phyloP scores from a whole-genome alignment of 2,888 invertebrate species.

The Ornithoptera alexandrae region DNA sequence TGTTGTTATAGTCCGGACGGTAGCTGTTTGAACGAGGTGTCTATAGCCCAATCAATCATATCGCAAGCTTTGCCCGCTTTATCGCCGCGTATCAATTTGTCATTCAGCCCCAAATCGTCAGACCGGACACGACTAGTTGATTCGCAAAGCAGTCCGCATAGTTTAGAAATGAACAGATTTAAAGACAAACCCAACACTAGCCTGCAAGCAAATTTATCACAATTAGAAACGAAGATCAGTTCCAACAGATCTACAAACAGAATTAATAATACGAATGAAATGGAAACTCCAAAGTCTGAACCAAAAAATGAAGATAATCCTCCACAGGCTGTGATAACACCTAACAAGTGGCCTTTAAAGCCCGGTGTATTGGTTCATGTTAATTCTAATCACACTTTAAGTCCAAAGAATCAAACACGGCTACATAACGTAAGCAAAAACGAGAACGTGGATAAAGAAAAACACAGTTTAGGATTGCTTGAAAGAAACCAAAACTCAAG shows the following conservation, averaged over 20 bases:
- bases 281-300: constrained; percentile 49
- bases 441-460: constrained; percentile 38
- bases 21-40: constrained; percentile 77
- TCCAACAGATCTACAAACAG: constrained; percentile 35
- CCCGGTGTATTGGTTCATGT: constrained; percentile 94
- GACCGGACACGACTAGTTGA: constrained; percentile 74
- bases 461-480: constrained; percentile 63
- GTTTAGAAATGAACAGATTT: constrained; percentile 64
- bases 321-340: constrained; percentile 66
- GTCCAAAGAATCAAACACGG: constrained; percentile 77
- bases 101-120: constrained; percentile 71
- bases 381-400: constrained; percentile 88
- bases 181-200: constrained; percentile 48
- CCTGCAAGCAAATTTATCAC: constrained; percentile 54
- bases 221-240: constrained; percentile 55
- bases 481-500: constrained; percentile 58
- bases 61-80: constrained; percentile 77
- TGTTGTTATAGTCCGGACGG: constrained; percentile 69
- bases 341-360: constrained; percentile 91
- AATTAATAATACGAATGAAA: constrained; percentile 42
- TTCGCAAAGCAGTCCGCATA: constrained; percentile 48
- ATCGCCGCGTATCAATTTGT: constrained; percentile 67
- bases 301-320: constrained; percentile 51
- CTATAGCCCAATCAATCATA: constrained; percentile 78
- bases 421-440: constrained; percentile 47